Percentiles rank a stretch among this genome's conserved stretches.
phyloP scores from a whole-genome alignment of 2,113 vertebrate species.

The Alexandromys fortis region DNA sequence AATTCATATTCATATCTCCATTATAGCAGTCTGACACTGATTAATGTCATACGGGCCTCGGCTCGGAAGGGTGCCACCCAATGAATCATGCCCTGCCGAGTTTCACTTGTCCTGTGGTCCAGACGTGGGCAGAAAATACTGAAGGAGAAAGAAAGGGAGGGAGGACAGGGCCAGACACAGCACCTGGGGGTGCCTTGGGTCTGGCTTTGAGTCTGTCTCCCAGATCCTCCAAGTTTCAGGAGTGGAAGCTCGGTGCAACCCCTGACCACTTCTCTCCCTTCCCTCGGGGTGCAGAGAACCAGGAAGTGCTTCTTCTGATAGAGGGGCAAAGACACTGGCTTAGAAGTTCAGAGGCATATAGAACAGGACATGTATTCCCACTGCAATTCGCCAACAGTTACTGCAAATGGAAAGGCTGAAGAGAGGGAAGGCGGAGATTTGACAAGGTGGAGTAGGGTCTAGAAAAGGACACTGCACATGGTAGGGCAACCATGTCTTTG shows the following conservation, averaged over 20 bases:
- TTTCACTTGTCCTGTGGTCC: slow-evolving; percentile 86
- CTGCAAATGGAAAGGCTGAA: accelerated
- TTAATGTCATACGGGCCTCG: slow-evolving; percentile 83
- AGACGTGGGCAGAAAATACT: slow-evolving; percentile 67
- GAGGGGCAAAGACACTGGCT: neutral
- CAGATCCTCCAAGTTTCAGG: no score
- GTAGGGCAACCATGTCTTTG: neutral
- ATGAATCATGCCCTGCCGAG: slow-evolving; percentile 88
- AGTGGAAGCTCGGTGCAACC: neutral
- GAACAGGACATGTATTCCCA: accelerated
- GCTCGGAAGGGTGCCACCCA: slow-evolving; percentile 79
- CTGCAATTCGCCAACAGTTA: accelerated
- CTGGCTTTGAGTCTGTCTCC: neutral
- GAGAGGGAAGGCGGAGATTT: neutral
- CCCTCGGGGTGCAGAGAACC: neutral
- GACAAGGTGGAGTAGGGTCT: no score
- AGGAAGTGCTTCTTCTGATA: no score
- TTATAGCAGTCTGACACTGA: slow-evolving; percentile 88
- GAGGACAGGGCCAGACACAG: neutral
- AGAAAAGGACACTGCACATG: neutral
- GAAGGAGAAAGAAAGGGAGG: neutral
- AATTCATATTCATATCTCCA: slow-evolving; percentile 87
- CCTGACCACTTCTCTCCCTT: neutral
- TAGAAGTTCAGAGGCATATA: no score
- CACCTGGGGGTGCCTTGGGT: neutral